Evolutionary conservation across 2,113 vertebrate genomes (phyloP).

Genomic region (Cheirogaleus medius): DNA sequence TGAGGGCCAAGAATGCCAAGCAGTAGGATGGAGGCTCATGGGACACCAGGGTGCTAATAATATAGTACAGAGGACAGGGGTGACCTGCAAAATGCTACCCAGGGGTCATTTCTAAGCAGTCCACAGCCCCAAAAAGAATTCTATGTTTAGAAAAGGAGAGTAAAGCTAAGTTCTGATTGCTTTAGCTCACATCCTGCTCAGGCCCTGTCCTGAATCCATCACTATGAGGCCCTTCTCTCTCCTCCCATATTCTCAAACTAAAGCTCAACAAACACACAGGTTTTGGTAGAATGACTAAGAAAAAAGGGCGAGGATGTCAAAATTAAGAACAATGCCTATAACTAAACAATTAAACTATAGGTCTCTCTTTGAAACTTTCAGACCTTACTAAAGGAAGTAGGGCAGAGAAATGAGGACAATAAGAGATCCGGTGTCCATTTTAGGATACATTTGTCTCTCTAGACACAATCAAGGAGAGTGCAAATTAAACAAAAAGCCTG

Average conservation of each 20-base stretch:
- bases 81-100: background rate
- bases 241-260: slow-evolving; percentile 20
- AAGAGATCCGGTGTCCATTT: background rate
- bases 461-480: background rate
- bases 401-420: background rate
- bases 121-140: background rate
- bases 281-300: background rate
- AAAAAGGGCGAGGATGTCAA: background rate
- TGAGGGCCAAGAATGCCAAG: background rate
- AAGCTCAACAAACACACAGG: background rate
- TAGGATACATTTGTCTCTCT: slow-evolving; percentile 6
- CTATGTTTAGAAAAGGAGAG: background rate
- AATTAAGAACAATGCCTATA: background rate
- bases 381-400: background rate
- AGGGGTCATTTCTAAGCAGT: background rate
- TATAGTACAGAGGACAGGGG: background rate
- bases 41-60: background rate
- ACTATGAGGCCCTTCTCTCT: background rate
- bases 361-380: background rate
- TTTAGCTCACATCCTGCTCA: background rate
- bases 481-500: background rate
- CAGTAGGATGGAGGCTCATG: background rate
- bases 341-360: background rate
- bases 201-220: background rate
- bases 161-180: background rate